Percentiles rank a stretch among this genome's conserved stretches.
Conservation (phyloP, 2,888 invertebrate species). For the Creontiades dilutus region DNA sequence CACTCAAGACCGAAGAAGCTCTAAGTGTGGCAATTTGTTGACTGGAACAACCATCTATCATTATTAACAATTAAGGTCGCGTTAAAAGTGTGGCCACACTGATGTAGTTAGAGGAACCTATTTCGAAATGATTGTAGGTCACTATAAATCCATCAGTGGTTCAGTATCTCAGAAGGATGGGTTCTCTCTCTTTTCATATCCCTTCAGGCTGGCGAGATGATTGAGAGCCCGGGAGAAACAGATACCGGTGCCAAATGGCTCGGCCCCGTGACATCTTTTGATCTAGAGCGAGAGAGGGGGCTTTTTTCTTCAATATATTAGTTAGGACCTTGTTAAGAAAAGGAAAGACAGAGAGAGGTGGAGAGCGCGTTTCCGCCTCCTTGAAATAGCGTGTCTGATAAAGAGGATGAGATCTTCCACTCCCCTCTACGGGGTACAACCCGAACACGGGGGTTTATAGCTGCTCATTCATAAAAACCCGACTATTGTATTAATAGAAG, state of each 20-base stretch:
- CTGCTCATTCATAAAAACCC: constrained; percentile 53
- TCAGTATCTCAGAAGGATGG: background rate
- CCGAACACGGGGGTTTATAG: constrained; percentile 30
- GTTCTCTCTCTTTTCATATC: background rate
- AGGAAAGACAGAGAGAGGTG: constrained; percentile 28
- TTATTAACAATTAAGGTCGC: no score
- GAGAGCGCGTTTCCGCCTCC: constrained; percentile 15
- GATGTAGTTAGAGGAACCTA: background rate
- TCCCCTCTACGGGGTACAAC: background rate
- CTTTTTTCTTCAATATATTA: constrained; percentile 14
- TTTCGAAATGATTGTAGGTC: constrained; percentile 18
- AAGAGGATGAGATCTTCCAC: background rate
- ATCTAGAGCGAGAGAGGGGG: background rate
- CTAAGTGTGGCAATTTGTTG: no score
- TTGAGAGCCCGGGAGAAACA: background rate
- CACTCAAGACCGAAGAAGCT: no score
- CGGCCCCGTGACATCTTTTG: constrained; percentile 11
- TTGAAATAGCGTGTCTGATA: constrained; percentile 16
- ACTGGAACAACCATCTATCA: no score
- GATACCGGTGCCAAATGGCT: constrained; percentile 28
- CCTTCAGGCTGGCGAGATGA: constrained; percentile 6
- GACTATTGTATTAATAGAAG: constrained; percentile 57
- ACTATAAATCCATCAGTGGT: background rate
- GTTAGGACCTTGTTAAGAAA: constrained; percentile 26
- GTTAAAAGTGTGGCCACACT: no score